Percentiles rank a stretch among this genome's conserved stretches.
Evolutionary conservation across 2,797 vertebrate genomes (phyloP).

Genomic region (Hapalemur alaotrensis): DNA sequence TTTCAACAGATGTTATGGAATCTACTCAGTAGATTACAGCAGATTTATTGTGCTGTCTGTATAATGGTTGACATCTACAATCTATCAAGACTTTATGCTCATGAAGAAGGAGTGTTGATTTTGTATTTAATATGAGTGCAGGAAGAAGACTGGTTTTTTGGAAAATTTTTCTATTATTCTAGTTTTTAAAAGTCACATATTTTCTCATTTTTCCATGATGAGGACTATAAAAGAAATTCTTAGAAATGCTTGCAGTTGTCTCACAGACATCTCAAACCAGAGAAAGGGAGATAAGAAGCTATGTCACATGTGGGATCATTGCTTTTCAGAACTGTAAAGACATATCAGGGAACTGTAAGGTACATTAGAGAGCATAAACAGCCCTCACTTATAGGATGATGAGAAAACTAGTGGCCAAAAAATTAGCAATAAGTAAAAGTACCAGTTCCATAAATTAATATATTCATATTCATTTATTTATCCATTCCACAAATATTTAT

Average conservation of each 20-base stretch:
- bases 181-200: background rate
- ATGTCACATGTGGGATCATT: background rate
- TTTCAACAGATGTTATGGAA: slow-evolving; percentile 3
- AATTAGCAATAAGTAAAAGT: background rate
- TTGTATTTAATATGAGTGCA: slow-evolving; percentile 16
- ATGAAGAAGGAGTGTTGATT: background rate
- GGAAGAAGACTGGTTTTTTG: background rate
- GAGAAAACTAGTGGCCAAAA: background rate
- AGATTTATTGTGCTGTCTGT: background rate
- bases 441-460: background rate
- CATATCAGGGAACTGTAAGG: background rate
- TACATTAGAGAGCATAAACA: background rate
- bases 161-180: background rate
- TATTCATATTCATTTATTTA: background rate
- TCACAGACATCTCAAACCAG: background rate
- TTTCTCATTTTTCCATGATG: background rate
- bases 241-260: background rate
- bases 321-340: background rate
- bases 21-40: background rate
- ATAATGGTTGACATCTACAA: background rate
- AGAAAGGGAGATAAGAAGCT: background rate
- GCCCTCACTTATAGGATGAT: background rate
- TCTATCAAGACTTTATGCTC: background rate
- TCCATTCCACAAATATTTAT: background rate
- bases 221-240: background rate